Evolutionary conservation across 2,113 vertebrate genomes (phyloP).

Genomic region (Stigmatopora nigra): DNA sequence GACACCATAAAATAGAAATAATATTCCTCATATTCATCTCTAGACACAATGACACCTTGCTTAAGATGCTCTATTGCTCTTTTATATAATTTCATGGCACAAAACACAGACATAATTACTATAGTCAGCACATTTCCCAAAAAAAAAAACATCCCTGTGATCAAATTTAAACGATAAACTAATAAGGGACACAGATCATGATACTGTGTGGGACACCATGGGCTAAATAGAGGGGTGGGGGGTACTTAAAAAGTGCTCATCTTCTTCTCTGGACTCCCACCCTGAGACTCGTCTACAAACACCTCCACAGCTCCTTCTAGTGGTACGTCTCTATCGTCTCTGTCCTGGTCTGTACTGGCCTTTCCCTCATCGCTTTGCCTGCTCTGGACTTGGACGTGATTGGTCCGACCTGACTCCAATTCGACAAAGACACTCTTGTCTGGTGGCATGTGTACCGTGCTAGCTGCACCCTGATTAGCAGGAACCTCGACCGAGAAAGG

Average conservation of each 20-base stretch:
- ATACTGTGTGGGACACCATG: constrained; percentile 27
- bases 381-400: constrained; percentile 63
- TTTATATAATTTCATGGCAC: constrained; percentile 19
- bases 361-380: constrained; percentile 50
- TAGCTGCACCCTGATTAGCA: constrained; percentile 39
- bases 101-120: constrained; percentile 3
- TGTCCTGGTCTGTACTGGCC: constrained; percentile 34
- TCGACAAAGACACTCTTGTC: constrained; percentile 62
- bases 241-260: constrained; percentile 73
- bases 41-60: constrained; percentile 7
- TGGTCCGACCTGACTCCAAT: constrained; percentile 57
- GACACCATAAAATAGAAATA: background rate
- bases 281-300: constrained; percentile 73
- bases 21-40: background rate
- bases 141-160: background rate
- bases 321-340: constrained; percentile 12
- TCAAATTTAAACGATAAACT: background rate
- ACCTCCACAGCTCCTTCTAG: constrained; percentile 46
- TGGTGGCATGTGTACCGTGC: constrained; percentile 55
- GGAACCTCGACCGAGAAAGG: constrained; percentile 14
- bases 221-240: constrained; percentile 20
- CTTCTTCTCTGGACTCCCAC: constrained; percentile 64
- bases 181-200: constrained; percentile 28
- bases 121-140: background rate
- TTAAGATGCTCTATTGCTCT: constrained; percentile 35